Conservation (phyloP, 2,113 vertebrate genomes). For the Odontophorus gujanensis region DNA sequence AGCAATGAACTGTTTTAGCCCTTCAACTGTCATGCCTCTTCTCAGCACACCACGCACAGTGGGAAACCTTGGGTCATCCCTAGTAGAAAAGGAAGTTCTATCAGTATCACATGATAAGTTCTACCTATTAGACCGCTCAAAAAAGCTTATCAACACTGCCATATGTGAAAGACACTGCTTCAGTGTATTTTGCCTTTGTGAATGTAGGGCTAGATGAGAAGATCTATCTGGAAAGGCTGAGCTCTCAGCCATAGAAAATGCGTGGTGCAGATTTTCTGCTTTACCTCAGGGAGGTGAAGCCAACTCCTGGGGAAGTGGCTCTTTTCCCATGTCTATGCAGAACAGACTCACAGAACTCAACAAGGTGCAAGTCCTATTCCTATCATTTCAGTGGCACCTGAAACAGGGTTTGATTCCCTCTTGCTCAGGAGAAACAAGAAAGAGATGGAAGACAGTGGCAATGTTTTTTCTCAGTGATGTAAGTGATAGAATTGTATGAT, state of each 20-base stretch:
- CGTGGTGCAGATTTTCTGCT: not conserved
- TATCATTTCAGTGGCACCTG: not conserved
- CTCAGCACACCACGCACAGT: slow-evolving; percentile 95
- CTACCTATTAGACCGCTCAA: not conserved
- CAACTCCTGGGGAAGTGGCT: not conserved
- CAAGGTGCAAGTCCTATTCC: not conserved
- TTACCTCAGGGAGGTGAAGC: not conserved
- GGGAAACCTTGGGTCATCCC: slow-evolving; percentile 98
- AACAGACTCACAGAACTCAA: not conserved
- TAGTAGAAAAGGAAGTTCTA: slow-evolving; percentile 40
- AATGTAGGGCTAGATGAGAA: not conserved
- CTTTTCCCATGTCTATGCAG: not conserved
- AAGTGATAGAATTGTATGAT: not conserved
- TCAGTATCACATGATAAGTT: rapidly evolving
- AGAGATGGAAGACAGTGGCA: not conserved
- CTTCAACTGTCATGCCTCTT: slow-evolving; percentile 98
- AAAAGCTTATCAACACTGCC: not conserved
- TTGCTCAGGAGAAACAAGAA: not conserved
- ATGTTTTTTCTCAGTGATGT: not conserved
- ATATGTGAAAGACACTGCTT: rapidly evolving
- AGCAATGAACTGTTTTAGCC: slow-evolving; percentile 97
- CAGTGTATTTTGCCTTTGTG: not conserved
- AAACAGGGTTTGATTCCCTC: not conserved
- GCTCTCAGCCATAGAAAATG: not conserved
- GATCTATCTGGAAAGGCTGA: not conserved